phyloP scores from a whole-genome alignment of 1,140 invertebrate species.

The Melipona quadrifasciata region DNA sequence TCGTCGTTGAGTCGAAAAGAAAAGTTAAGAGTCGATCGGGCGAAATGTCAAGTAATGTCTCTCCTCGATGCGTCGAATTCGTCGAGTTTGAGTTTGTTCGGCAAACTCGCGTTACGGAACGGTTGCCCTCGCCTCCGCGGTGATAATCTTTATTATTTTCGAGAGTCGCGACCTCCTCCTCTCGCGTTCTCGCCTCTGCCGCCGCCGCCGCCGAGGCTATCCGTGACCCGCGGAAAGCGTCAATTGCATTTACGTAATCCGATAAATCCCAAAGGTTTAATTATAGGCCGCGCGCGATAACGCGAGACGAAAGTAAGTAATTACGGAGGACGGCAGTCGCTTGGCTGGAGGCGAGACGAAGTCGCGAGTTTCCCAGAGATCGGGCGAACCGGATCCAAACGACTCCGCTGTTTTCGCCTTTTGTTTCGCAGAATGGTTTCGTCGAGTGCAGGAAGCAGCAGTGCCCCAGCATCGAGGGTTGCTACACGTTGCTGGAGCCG shows the following conservation, averaged over 20 bases:
- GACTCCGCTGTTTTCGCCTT: not conserved
- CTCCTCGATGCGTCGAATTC: no score
- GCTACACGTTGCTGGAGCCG: conserved; percentile 85
- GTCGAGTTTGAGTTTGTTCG: no score
- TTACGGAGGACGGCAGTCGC: conserved; percentile 35
- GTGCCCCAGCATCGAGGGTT: conserved; percentile 87
- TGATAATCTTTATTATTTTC: conserved; percentile 36
- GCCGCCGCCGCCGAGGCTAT: not conserved
- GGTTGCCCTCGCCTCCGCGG: not conserved
- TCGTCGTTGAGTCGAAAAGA: no score
- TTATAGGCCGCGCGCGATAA: conserved; percentile 58
- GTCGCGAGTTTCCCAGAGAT: no score
- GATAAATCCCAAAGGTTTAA: conserved; percentile 61
- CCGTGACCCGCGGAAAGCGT: conserved; percentile 38
- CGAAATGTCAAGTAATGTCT: no score
- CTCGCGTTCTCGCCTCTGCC: conserved; percentile 16
- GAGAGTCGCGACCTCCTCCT: conserved; percentile 28
- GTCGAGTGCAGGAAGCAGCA: conserved; percentile 86
- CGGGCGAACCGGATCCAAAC: no score
- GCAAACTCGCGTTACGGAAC: not conserved
- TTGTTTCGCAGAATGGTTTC: conserved; percentile 85
- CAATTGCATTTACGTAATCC: conserved; percentile 64
- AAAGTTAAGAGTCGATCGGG: no score
- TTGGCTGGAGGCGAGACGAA: not conserved
- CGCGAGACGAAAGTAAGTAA: conserved; percentile 40